Base-by-base conservation (phyloP, 2,888 invertebrate species). In the Tachina grossa region DNA sequence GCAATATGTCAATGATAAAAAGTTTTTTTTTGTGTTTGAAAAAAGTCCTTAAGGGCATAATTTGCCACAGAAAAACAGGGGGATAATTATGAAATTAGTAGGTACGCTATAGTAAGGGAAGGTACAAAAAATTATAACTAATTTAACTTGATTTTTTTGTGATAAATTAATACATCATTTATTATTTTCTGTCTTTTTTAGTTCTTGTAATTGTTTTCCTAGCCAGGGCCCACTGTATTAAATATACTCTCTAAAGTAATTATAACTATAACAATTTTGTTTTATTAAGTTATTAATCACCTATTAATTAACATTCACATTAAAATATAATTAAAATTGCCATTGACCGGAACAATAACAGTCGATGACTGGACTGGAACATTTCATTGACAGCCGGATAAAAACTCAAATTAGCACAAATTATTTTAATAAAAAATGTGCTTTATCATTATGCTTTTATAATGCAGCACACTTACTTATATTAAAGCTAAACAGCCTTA, bases 1-100 rank as follows among this genome's bases (percentile, higher is more conserved):
- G 66, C 80, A 81, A 31, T 72, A 80, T 84, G 76, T 63, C 80
- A 84, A 72, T 84, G 76, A 71, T 68, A 74, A 69, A 31, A 31
- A 31, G 31, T 31, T 6, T 31, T 74, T 81, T 53, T 16, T 49
- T 39, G 5, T n/a, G n/a, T 31, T 31, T 31, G 31, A 31, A 71
- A 76, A 72, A 81, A 68, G 14, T 22, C 66, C 63, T 41, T 43
- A 45, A 16, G 68, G 75, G 80, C 10, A 19, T 74, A 41, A 65
- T 63, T 79, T 72, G 71, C 13, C 41, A 13, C 14, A 66, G 22
- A 61, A 19, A 61, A 55, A 1, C 8, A 19, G 47, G n/a, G n/a
- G 19, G 31, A 3, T 31, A 76, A 19, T 14, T 49, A 49, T 49
- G 49, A 13, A n/a, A 49, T 14, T 49, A 49, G 14, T 6, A 49